Base-by-base conservation (phyloP, 2,888 invertebrate species). In the Drosophila ustulata region DNA sequence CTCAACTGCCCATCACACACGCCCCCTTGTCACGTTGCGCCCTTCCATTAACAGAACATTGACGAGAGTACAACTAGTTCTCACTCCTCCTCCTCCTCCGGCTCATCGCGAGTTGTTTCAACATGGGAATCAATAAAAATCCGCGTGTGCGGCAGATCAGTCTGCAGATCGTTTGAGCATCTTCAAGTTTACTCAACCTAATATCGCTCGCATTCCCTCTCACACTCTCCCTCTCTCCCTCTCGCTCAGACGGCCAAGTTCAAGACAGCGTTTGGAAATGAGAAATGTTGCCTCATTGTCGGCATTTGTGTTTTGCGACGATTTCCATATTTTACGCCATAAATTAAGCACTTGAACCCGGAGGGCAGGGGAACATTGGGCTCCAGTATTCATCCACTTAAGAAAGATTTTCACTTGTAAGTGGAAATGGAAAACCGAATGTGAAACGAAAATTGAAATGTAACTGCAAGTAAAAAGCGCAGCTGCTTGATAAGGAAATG, bases 311-410 rank as follows among this genome's bases (percentile, higher is more conserved):
- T 83, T 80, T 75, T 64, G 75, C 65, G 68, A 74, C 72, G 58
- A 78, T 87, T 84, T 80, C 71, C 76, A 80, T 87, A 80, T 85
- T 84, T 82, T 71, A 70, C 77, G 67, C 81, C 86, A 85, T 85
- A 85, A 85, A 85, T 85, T 85, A 85, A 71, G 62, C 88, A 87
- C 84, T 85, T 81, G 77, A 82, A 56, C 32, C n/a, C 45, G 13
- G 13, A 49, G 23, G 50, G 45, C 37, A 7, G 34, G 52, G 32
- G 34, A 18, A 37, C n/a, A 4, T 37, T 37, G 11, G n/a, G 3
- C 37, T n/a, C 37, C 37, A 37, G n/a, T n/a, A n/a, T 37, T 11
- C 37, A 66, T 34, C 50, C 56, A 56, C 57, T 56, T 49, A 41
- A 32, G 41, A 56, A 37, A 23, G 37, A 13, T 47, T 30, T 39